phyloP scores from a whole-genome alignment of 2,113 vertebrate species.

The Toxotes jaculatrix region DNA sequence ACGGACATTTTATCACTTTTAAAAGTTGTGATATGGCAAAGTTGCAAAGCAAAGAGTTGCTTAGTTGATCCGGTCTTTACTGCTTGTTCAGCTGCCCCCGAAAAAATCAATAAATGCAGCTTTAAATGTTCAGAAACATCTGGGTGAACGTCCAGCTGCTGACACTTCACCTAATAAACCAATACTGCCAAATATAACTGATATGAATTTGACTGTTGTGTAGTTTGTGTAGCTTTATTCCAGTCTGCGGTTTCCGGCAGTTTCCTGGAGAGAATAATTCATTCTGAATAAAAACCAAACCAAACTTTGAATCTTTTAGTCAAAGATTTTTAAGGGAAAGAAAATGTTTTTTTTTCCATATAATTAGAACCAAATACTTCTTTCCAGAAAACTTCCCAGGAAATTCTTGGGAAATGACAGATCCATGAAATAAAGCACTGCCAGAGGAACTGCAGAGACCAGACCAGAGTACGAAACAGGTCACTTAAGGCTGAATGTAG shows the following conservation, averaged over 20 bases:
- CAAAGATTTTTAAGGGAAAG: too few relatives aligned
- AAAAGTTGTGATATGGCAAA: not conserved
- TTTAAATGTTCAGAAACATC: too few relatives aligned
- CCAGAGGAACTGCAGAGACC: not conserved
- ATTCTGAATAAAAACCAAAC: too few relatives aligned
- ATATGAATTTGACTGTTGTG: not conserved
- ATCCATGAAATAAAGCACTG: not conserved
- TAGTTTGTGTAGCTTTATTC: too few relatives aligned
- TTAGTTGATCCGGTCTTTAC: too few relatives aligned
- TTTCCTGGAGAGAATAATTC: not conserved
- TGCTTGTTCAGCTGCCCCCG: too few relatives aligned
- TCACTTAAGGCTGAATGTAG: constrained; percentile 50
- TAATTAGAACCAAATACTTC: not conserved
- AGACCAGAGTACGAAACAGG: constrained; percentile 39
- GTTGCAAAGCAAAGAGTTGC: not conserved
- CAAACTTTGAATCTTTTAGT: not conserved
- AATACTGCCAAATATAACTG: not conserved
- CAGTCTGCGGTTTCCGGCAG: not conserved
- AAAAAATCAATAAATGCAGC: too few relatives aligned
- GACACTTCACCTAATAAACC: too few relatives aligned
- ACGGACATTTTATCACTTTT: not conserved
- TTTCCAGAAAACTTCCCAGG: constrained; percentile 4
- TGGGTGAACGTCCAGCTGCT: too few relatives aligned
- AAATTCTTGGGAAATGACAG: not conserved
- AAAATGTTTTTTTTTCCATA: too few relatives aligned